Base-by-base conservation (phyloP, 2,888 invertebrate genomes). In the Protula sp. region DNA sequence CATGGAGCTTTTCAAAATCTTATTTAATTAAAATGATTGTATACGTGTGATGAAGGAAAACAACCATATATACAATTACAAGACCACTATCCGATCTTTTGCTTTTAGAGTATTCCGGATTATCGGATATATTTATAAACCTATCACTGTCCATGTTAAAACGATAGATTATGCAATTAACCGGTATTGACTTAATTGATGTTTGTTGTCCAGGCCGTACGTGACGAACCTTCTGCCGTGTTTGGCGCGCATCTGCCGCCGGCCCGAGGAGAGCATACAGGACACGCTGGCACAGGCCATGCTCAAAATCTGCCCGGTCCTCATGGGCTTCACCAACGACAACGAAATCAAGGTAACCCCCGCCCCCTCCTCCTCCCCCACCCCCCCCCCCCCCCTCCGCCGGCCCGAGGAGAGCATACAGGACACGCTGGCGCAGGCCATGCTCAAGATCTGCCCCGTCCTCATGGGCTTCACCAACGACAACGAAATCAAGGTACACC, bases 141-240 rank as follows among this genome's bases (percentile, higher is more conserved):
- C n/a, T n/a, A n/a, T n/a, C n/a, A n/a, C n/a, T n/a, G n/a, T n/a
- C n/a, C n/a, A n/a, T n/a, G n/a, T n/a, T n/a, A n/a, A n/a, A n/a
- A n/a, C n/a, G n/a, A n/a, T n/a, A n/a, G n/a, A n/a, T n/a, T n/a
- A n/a, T n/a, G n/a, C n/a, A n/a, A n/a, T n/a, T n/a, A n/a, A n/a
- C n/a, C n/a, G n/a, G n/a, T n/a, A n/a, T n/a, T n/a, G n/a, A n/a
- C 19, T 38, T 38, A 38, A 38, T 38, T 14, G 9, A 9, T 38
- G 22, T 22, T 2, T 55, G 45, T 47, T 38, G 63, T 71, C 22
- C 71, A 81, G 89, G 74, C 87, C 88, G 45, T 92, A 90, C 77
- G 87, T 90, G 22, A 84, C 86, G 47, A 89, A 89, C 76, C 80
- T 92, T 61, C 82, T 89, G 67, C 89, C 90, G 1, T 89, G 88